Evolutionary conservation across 2,888 invertebrate species (phyloP).

Genomic region (Aleiodes leptofemur): DNA sequence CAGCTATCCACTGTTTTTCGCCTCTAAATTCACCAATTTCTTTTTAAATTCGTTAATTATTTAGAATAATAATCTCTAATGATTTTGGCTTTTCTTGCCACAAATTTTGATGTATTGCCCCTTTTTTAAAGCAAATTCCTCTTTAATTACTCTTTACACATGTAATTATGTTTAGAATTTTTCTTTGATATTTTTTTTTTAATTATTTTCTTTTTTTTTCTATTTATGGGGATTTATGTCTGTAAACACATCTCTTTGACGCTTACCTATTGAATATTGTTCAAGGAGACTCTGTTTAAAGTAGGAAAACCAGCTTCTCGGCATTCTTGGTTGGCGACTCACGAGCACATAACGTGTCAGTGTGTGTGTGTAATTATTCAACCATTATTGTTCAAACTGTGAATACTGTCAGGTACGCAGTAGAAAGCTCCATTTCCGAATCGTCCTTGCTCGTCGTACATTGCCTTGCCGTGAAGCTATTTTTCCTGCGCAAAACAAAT

Average conservation of each 20-base stretch:
- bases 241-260: conserved; percentile 58
- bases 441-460: conserved; percentile 63
- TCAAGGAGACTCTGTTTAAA: conserved; percentile 43
- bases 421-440: conserved; percentile 61
- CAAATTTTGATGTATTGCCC: not conserved
- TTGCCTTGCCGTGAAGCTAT: conserved; percentile 64
- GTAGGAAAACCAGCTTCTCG: conserved; percentile 54
- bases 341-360: conserved; percentile 48
- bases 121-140: not conserved
- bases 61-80: too few species aligned
- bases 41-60: too few species aligned
- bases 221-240: conserved; percentile 45
- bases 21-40: too few species aligned
- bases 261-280: conserved; percentile 54
- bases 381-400: conserved; percentile 54
- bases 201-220: conserved; percentile 31
- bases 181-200: conserved; percentile 19
- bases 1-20: too few species aligned
- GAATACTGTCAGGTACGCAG: conserved; percentile 58
- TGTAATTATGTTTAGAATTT: not conserved
- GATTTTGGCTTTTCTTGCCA: not conserved
- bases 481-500: conserved; percentile 71
- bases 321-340: conserved; percentile 53
- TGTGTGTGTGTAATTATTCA: conserved; percentile 49
- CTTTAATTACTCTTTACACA: too few species aligned